Conservation (phyloP, 2,797 vertebrate species). For the Glyptemys insculpta region DNA sequence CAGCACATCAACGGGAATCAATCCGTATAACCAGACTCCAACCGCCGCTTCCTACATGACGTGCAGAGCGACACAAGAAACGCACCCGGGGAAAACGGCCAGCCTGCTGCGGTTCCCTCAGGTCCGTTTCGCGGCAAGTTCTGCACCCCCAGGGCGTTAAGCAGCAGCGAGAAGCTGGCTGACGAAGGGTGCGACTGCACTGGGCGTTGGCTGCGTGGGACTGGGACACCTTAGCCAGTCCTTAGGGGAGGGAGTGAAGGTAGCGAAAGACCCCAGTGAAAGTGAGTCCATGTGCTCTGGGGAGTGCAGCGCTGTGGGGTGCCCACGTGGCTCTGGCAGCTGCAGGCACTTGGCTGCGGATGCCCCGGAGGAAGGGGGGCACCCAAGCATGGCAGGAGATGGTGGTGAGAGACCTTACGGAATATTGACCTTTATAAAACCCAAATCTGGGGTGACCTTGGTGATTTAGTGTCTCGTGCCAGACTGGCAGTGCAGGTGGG, state of each 20-base stretch:
- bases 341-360: neutral
- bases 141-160: neutral
- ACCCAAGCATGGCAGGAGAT: neutral
- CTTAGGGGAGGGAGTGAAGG: neutral
- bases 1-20: neutral
- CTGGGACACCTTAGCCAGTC: neutral
- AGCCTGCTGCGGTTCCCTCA: accelerated
- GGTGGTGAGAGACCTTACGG: neutral
- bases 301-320: neutral
- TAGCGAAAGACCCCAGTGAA: neutral
- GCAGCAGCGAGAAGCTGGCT: neutral
- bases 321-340: neutral
- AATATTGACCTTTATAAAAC: neutral
- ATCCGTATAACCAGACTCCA: slow-evolving; percentile 29
- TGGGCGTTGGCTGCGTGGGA: neutral
- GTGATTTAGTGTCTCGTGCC: neutral
- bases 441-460: neutral
- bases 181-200: neutral
- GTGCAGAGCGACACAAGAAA: neutral
- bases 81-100: neutral
- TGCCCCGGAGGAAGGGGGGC: neutral
- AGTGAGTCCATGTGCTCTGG: neutral
- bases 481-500: neutral
- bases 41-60: slow-evolving; percentile 11
- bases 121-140: neutral